Evolutionary conservation across 2,797 vertebrate species (phyloP), one percentile per base, ranked within the genome.

Genomic region (Allobates femoralis): DNA sequence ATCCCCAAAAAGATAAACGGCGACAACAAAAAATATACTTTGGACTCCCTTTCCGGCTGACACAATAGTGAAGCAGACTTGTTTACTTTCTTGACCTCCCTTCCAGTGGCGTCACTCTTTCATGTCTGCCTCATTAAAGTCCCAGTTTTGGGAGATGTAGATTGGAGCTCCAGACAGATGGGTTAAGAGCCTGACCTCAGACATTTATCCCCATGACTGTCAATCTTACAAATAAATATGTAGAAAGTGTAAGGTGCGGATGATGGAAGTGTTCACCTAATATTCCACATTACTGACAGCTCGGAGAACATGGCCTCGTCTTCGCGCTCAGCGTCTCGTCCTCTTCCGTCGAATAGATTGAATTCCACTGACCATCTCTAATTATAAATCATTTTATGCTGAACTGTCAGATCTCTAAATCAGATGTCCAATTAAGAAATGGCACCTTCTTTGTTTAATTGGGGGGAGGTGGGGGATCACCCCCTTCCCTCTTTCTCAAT

Each of bases 401-500:
- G 88, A 91, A 85, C 90, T 79, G 30, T 90, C 89, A 83, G 90
- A 91, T 91, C 90, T 90, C 82, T 86, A 81, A 50, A 87, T 89
- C 90, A n/a, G 85, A 89, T 90, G 92, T 92, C 96, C 96, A 97
- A 97, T 98, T 97, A 97, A 96, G 95, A 91, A 94, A 93, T 95
- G 93, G 90, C 96, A 95, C 94, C 92, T 93, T 91, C 96, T 81
- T 90, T 96, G 96, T 96, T 96, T 97, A 97, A 97, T 97, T 96
- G 97, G 51, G 50, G 89, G 84, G 64, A 37, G 37, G 71, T 74
- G 82, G 71, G 67, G 85, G 85, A 50, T 87, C 37, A 51, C 86
- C 86, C 51, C 82, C 83, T 87, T 85, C 89, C 78, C 87, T 93
- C 95, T 92, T 93, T 93, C 96, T 86, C 88, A 96, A 97, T 97